Percentiles rank a stretch among this genome's conserved stretches.
These are phyloP conservation scores for Drosophila ezoana DNA, from an alignment of 2,888 invertebrate genomes.

Conservation along the genomic window DNA sequence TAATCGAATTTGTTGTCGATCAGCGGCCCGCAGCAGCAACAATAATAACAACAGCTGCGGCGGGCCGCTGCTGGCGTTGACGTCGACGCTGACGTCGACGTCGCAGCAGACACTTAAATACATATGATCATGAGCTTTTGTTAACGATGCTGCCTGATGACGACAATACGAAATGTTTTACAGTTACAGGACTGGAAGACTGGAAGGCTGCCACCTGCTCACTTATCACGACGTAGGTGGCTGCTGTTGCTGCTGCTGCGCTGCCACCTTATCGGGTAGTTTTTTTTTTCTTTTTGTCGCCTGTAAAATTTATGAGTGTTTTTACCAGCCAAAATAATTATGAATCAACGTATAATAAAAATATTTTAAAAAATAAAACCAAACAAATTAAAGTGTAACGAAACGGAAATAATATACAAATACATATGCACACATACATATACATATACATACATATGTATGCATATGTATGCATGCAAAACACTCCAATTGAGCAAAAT, in stretches of 20 bases:
- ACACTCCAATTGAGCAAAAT: slow-evolving; percentile 10
- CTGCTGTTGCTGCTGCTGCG: slow-evolving; percentile 2
- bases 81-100: slow-evolving; percentile 46
- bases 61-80: slow-evolving; percentile 25
- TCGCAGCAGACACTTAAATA: slow-evolving; percentile 37
- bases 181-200: slow-evolving; percentile 29
- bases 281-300: slow-evolving; percentile 12
- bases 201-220: slow-evolving; percentile 27
- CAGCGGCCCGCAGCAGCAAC: slow-evolving; percentile 48
- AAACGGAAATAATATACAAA: slow-evolving; percentile 47
- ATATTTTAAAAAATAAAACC: slow-evolving; percentile 11
- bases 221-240: slow-evolving; percentile 13
- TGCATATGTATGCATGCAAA: not conserved
- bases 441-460: no score
- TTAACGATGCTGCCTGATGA: slow-evolving; percentile 55
- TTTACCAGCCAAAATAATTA: slow-evolving; percentile 69
- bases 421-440: not conserved
- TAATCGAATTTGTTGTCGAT: slow-evolving; percentile 80
- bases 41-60: slow-evolving; percentile 35
- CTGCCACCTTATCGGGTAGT: slow-evolving; percentile 53
- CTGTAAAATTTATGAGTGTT: slow-evolving; percentile 43
- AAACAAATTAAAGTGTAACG: slow-evolving; percentile 35
- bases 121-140: slow-evolving; percentile 42
- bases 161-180: slow-evolving; percentile 39
- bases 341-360: slow-evolving; percentile 62